These are phyloP conservation scores for Euura saliciscinereae DNA, from an alignment of 1,140 invertebrate species.

Conservation along the genomic window DNA sequence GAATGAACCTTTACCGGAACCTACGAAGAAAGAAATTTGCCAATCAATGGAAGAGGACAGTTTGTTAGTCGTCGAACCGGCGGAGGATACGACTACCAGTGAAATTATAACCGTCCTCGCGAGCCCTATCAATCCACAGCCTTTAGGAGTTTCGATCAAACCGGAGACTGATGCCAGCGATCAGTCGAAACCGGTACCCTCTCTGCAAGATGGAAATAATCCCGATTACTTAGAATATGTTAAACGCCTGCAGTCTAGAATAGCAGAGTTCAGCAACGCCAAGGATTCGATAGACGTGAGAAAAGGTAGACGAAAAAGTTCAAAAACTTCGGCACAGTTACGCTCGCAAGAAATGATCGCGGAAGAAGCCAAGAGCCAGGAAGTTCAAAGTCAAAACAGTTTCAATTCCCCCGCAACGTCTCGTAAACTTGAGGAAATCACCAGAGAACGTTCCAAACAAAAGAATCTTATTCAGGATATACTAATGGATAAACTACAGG, in stretches of 20 bases:
- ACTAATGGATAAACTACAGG: slow-evolving; percentile 77
- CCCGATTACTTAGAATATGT: slow-evolving; percentile 70
- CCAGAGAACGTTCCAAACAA: slow-evolving; percentile 70
- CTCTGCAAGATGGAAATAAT: slow-evolving; percentile 46
- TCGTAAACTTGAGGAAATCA: slow-evolving; percentile 69
- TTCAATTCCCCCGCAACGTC: slow-evolving; percentile 59
- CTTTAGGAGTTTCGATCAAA: slow-evolving; percentile 19
- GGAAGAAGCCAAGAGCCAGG: slow-evolving; percentile 50
- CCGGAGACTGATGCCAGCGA: slow-evolving; percentile 24
- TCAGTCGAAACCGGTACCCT: slow-evolving; percentile 14
- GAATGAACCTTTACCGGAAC: slow-evolving; percentile 29
- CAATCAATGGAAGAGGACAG: slow-evolving; percentile 67
- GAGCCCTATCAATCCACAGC: slow-evolving; percentile 59
- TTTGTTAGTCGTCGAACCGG: slow-evolving; percentile 56
- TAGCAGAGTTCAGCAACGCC: slow-evolving; percentile 74
- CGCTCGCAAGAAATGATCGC: slow-evolving; percentile 54
- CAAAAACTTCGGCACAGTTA: slow-evolving; percentile 46
- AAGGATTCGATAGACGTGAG: slow-evolving; percentile 73
- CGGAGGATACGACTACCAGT: slow-evolving; percentile 65
- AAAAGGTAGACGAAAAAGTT: slow-evolving; percentile 68
- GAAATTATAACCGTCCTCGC: slow-evolving; percentile 63
- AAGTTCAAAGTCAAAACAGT: slow-evolving; percentile 39
- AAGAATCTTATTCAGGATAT: slow-evolving; percentile 77
- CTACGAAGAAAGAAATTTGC: slow-evolving; percentile 44
- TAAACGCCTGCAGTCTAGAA: slow-evolving; percentile 70